Evolutionary conservation across 2,888 invertebrate species (phyloP), one percentile per base, ranked within the genome.

Genomic region (Imbricaverruca yamaguchii): DNA sequence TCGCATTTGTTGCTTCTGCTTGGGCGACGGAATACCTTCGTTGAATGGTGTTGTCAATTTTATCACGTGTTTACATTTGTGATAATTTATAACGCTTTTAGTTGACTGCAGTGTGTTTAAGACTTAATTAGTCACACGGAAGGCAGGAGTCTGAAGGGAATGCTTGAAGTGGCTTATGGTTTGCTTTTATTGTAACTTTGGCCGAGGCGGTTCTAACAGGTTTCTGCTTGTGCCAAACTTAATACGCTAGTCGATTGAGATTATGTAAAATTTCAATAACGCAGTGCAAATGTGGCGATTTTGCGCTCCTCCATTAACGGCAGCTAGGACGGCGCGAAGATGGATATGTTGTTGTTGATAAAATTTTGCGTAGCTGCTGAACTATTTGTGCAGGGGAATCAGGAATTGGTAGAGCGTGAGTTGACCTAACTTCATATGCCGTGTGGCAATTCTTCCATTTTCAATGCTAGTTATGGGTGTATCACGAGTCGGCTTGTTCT

Each of bases 81-180:
- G 74, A 74, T 74, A 74, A 74, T 74, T 74, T 53, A 74, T 74
- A 74, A 74, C 74, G 74, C 74, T 74, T 74, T 74, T 74, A 39
- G 74, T 21, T 53, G 39, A 13, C 53, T 74, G 18, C 7, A 53
- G 18, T 74, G 53, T 74, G 74, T 53, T 18, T 74, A 74, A 39
- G 53, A 53, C 25, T 53, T 74, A 18, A 53, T 74, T 53, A 74
- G 74, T 65, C 23, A 3, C 13, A 53, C 53, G 13, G 53, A 8
- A 53, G 23, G 53, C 25, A 25, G 10, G 69, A 74, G 74, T 53
- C 53, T 74, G 11, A 23, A 39, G 53, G 67, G n/a, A 18, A 23
- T 74, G 74, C 18, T 74, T 39, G 18, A 12, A 53, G n/a, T 74
- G 12, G 74, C 39, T 65, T 74, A 53, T 10, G 74, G 12, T 53